Evolutionary conservation across 1,140 invertebrate genomes (phyloP).

Genomic region (Metaphire vulgaris): DNA sequence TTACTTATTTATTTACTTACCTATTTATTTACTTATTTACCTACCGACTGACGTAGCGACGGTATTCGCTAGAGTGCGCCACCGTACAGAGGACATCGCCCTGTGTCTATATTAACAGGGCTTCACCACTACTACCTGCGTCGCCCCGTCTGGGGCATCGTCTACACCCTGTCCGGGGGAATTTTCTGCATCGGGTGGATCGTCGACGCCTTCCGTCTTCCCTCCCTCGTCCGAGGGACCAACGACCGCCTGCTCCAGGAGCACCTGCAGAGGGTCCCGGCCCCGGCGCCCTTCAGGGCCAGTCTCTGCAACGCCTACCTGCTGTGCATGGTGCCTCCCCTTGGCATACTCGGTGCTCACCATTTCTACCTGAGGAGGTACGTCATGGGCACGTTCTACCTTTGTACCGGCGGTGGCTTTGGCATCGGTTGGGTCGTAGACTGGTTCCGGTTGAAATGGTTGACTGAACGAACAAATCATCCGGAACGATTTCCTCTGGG

Average conservation of each 20-base stretch:
- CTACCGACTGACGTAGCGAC: no score
- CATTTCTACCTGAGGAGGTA: conserved; percentile 9
- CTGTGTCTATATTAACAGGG: conserved; percentile 2
- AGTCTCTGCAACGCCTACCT: not conserved
- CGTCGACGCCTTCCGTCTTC: not conserved
- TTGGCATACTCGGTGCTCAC: conserved; percentile 27
- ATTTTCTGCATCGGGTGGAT: conserved; percentile 12
- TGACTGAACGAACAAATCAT: not conserved
- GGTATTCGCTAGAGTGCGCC: not conserved
- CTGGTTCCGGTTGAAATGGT: not conserved
- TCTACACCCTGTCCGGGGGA: conserved; percentile 1
- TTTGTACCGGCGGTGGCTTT: not conserved
- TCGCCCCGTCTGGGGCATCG: conserved; percentile 6
- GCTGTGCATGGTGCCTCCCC: not conserved
- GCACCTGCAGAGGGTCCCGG: not conserved
- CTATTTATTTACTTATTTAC: no score
- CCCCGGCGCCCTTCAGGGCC: not conserved
- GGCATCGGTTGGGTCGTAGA: conserved; percentile 17
- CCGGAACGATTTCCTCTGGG: not conserved
- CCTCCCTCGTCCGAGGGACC: not conserved
- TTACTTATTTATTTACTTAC: no score
- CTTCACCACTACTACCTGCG: conserved; percentile 12
- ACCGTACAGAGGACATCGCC: no score
- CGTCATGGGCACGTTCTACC: not conserved
- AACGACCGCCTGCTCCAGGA: not conserved